These are phyloP conservation scores for Allolobophora icterica DNA, from an alignment of 2,888 invertebrate species.

Conservation along the genomic window DNA sequence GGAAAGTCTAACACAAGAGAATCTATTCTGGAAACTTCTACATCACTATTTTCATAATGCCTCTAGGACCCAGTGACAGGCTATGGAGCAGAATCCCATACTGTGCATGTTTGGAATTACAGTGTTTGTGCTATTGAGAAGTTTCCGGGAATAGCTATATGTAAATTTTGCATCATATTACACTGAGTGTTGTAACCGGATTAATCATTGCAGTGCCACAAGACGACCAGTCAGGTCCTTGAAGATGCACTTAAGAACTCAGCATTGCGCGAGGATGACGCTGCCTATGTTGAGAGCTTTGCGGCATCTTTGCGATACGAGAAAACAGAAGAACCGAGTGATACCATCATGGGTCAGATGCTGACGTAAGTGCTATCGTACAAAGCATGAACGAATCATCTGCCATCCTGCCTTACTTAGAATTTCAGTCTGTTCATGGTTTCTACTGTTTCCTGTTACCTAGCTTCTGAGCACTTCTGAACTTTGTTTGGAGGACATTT, in stretches of 20 bases:
- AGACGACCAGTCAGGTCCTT: not conserved
- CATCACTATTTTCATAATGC: too few species aligned
- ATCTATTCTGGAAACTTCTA: too few species aligned
- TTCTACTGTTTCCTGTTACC: not conserved
- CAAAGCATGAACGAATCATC: not conserved
- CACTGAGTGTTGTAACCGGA: not conserved
- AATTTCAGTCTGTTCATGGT: not conserved
- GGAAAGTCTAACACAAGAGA: too few species aligned
- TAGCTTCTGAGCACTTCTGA: too few species aligned
- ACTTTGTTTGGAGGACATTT: not conserved
- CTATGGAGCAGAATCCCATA: too few species aligned
- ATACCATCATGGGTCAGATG: constrained; percentile 35
- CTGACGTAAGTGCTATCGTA: constrained; percentile 27
- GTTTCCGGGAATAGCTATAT: not conserved
- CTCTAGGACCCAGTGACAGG: too few species aligned
- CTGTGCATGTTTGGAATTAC: too few species aligned
- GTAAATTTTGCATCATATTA: not conserved
- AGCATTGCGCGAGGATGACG: constrained; percentile 39
- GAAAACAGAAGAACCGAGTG: constrained; percentile 15
- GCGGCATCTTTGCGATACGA: constrained; percentile 29
- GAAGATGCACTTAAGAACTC: constrained; percentile 33
- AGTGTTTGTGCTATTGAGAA: too few species aligned
- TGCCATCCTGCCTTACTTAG: not conserved
- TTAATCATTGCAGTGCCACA: constrained; percentile 26
- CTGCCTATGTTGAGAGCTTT: constrained; percentile 41